These are phyloP conservation scores for Tetropium fuscum DNA, from an alignment of 2,888 invertebrate genomes.

Conservation along the genomic window DNA sequence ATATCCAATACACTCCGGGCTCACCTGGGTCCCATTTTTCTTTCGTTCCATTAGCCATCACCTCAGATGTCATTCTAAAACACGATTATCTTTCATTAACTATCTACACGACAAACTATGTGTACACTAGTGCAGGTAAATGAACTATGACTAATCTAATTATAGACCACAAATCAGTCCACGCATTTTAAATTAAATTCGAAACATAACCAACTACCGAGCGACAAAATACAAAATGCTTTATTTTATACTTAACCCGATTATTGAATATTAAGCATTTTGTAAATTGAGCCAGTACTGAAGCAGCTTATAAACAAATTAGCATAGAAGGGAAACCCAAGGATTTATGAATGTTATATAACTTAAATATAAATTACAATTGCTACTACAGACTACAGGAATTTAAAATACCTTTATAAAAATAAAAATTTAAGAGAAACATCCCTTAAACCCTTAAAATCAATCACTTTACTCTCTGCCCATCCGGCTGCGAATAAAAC, in stretches of 20 bases:
- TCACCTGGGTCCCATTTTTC: constrained; percentile 74
- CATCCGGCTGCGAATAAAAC: not conserved
- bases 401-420: constrained; percentile 21
- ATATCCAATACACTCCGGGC: constrained; percentile 46
- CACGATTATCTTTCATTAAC: constrained; percentile 22
- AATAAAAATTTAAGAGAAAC: constrained; percentile 24
- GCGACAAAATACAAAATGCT: not conserved
- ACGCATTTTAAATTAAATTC: not conserved
- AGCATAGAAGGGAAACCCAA: too few species aligned
- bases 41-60: constrained; percentile 69
- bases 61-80: constrained; percentile 70
- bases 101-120: not conserved
- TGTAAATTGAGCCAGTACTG: constrained; percentile 15
- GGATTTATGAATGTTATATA: too few species aligned
- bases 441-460: constrained; percentile 23
- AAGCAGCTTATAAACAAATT: not conserved
- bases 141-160: constrained; percentile 29
- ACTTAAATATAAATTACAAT: too few species aligned
- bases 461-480: constrained; percentile 9
- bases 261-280: constrained; percentile 23
- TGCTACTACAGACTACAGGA: too few species aligned
- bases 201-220: not conserved
- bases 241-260: constrained; percentile 10
- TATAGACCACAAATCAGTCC: constrained; percentile 20
- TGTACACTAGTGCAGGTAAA: constrained; percentile 11